Evolutionary conservation across 2,888 invertebrate species (phyloP).

Genomic region (Xylota segnis): DNA sequence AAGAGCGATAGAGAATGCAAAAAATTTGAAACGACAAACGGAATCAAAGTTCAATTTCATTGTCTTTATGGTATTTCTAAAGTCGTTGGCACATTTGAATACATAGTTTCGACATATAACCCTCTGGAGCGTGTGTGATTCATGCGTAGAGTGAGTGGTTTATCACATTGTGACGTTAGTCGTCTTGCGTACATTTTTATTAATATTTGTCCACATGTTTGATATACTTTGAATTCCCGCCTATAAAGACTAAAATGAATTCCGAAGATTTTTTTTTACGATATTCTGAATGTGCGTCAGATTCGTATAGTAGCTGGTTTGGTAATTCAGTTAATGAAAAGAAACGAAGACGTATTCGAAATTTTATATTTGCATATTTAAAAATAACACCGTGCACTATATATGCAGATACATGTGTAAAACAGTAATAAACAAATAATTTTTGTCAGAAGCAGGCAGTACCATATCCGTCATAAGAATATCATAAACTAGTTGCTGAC

Average conservation of each 20-base stretch:
- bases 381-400: no score
- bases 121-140: background rate
- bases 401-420: no score
- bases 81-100: background rate
- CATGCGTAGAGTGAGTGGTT: background rate
- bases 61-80: background rate
- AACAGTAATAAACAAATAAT: no score
- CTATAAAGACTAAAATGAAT: conserved; percentile 1
- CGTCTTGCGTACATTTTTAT: background rate
- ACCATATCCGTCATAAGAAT: no score
- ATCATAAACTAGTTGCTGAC: no score
- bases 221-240: background rate
- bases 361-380: no score
- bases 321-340: no score
- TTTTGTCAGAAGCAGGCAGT: no score
- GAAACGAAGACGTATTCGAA: no score
- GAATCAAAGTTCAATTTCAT: conserved; percentile 4
- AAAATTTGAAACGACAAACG: background rate
- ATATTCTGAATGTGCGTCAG: background rate
- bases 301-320: background rate
- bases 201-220: background rate
- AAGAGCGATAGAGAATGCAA: background rate
- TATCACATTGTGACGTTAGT: conserved; percentile 20
- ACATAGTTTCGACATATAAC: background rate
- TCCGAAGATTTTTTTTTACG: background rate